phyloP scores from a whole-genome alignment of 2,797 vertebrate genomes.

The Lepilemur ruficaudatus region DNA sequence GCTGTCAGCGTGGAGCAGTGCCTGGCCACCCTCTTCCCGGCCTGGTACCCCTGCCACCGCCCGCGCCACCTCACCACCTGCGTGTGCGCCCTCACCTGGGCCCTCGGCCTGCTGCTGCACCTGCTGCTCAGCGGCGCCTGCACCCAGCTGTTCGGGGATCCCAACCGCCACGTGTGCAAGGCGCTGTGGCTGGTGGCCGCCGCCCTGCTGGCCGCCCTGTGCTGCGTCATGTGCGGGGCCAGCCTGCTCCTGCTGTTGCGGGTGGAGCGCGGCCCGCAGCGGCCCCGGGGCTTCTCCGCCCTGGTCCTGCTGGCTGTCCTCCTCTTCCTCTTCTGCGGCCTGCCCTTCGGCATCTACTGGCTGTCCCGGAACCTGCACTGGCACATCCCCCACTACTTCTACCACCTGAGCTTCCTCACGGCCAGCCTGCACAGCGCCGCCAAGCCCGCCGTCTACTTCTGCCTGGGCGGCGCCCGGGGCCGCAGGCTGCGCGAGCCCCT shows the following conservation, averaged over 20 bases:
- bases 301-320: constrained; percentile 41
- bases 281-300: constrained; percentile 6
- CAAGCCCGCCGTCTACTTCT: constrained; percentile 43
- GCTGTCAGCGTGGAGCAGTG: constrained; percentile 49
- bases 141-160: constrained; percentile 3
- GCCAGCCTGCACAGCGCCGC: not conserved
- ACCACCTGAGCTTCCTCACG: constrained; percentile 41
- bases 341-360: constrained; percentile 63
- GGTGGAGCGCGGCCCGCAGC: not conserved
- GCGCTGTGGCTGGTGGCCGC: not conserved
- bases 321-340: constrained; percentile 61
- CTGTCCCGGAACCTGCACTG: constrained; percentile 34
- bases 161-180: not conserved
- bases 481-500: constrained; percentile 10
- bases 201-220: not conserved
- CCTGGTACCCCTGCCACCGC: constrained; percentile 32
- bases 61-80: constrained; percentile 5
- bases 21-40: constrained; percentile 34
- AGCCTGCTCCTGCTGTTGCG: constrained; percentile 58
- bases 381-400: constrained; percentile 39
- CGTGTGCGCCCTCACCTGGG: constrained; percentile 37
- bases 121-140: constrained; percentile 45
- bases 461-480: not conserved
- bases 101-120: constrained; percentile 60
- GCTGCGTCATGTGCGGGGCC: constrained; percentile 6